phyloP scores from a whole-genome alignment of 2,797 vertebrate genomes.

The Thaleichthys pacificus region DNA sequence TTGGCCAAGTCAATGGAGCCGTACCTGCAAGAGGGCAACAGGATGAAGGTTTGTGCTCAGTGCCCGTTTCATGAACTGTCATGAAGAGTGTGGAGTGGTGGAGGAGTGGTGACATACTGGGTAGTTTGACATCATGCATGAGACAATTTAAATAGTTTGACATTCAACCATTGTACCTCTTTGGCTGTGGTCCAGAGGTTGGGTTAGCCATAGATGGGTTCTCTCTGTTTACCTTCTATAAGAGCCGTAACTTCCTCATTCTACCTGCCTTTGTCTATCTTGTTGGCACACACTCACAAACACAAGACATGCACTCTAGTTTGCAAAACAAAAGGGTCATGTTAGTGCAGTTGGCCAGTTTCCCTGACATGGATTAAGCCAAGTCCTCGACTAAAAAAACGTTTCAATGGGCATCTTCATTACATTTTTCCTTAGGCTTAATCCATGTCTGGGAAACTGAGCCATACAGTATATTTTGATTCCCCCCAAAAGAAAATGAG shows the following conservation, averaged over 20 bases:
- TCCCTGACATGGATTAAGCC: too few relatives aligned
- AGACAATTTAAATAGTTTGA: neutral
- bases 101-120: neutral
- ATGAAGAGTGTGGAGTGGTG: neutral
- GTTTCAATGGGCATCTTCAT: too few relatives aligned
- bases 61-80: neutral
- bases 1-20: slow-evolving; percentile 93
- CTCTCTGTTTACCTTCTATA: neutral
- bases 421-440: too few relatives aligned
- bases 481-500: too few relatives aligned
- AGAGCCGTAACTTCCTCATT: too few relatives aligned
- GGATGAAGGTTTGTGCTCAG: slow-evolving; percentile 71
- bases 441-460: too few relatives aligned
- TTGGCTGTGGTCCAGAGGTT: neutral
- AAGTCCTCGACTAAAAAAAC: too few relatives aligned
- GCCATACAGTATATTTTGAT: too few relatives aligned
- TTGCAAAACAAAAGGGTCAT: too few relatives aligned
- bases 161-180: neutral
- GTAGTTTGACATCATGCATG: too few relatives aligned
- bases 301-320: neutral
- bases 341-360: too few relatives aligned
- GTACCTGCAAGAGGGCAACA: slow-evolving; percentile 74
- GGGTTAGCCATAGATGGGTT: neutral
- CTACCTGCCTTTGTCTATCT: too few relatives aligned
- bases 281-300: neutral